phyloP scores from a whole-genome alignment of 2,888 invertebrate species.

The Kryphioiulus occultus region DNA sequence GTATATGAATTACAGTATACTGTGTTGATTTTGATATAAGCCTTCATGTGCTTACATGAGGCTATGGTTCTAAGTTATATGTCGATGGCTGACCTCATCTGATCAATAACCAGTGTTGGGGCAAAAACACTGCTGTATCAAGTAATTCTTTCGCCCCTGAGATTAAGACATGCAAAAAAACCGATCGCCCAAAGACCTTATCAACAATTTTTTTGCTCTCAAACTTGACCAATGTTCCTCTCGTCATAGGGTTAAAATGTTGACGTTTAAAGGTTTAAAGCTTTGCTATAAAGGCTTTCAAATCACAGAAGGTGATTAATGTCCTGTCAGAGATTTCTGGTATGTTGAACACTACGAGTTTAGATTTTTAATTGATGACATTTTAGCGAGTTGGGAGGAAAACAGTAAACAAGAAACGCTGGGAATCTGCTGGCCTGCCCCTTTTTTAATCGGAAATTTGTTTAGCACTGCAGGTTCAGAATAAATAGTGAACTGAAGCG shows the following conservation, averaged over 20 bases:
- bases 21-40: no score
- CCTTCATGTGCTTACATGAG: no score
- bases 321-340: slow-evolving; percentile 23
- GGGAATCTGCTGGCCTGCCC: neutral
- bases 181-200: no score
- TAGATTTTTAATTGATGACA: slow-evolving; percentile 16
- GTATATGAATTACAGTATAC: no score
- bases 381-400: neutral
- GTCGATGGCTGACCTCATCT: no score
- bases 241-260: neutral
- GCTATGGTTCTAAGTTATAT: no score
- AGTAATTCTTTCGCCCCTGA: no score
- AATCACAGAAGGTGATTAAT: neutral
- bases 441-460: no score
- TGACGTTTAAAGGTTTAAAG: neutral
- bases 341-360: slow-evolving; percentile 10
- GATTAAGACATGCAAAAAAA: no score
- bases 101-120: no score
- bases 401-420: neutral
- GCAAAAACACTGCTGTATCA: no score
- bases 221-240: neutral
- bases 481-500: neutral
- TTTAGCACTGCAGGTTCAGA: no score
- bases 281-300: neutral
- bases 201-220: neutral